phyloP scores from a whole-genome alignment of 1,140 invertebrate genomes.

The Stegodyphus dumicola region DNA sequence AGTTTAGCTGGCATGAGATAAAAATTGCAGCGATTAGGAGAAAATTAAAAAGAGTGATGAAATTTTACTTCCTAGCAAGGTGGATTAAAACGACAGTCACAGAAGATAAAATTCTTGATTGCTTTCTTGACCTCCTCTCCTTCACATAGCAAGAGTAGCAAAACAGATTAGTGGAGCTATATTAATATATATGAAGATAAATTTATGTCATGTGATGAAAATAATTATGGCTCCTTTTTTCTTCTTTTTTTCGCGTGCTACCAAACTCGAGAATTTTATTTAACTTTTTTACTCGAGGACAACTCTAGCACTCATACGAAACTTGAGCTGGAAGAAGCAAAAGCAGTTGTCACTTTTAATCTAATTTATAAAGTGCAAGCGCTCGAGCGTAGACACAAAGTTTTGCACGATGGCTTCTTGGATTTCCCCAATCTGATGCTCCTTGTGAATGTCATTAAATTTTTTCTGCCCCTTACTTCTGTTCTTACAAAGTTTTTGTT shows the following conservation, averaged over 20 bases:
- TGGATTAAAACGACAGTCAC: conserved; percentile 36
- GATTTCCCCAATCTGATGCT: conserved; percentile 58
- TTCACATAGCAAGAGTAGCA: not conserved
- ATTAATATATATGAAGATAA: conserved; percentile 40
- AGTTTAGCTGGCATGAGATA: not conserved
- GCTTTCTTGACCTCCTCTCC: conserved; percentile 32
- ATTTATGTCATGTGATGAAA: conserved; percentile 48
- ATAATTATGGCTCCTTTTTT: conserved; percentile 37
- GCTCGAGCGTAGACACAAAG: conserved; percentile 54
- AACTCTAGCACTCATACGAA: conserved; percentile 33
- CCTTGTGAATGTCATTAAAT: conserved; percentile 56
- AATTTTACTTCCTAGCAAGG: conserved; percentile 41
- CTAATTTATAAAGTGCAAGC: conserved; percentile 58
- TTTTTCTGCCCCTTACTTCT: conserved; percentile 14
- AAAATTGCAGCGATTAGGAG: conserved; percentile 42
- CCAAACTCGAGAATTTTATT: conserved; percentile 37
- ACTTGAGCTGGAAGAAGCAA: conserved; percentile 43
- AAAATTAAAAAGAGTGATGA: conserved; percentile 56
- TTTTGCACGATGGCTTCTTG: conserved; percentile 53
- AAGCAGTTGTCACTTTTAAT: conserved; percentile 60
- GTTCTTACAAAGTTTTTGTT: conserved; percentile 29
- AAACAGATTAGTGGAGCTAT: conserved; percentile 51
- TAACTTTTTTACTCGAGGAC: conserved; percentile 33
- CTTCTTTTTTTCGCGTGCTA: not conserved
- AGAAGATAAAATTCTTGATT: conserved; percentile 46